Conservation (phyloP, 1,140 invertebrate genomes). For the Heliconius hewitsoni region DNA sequence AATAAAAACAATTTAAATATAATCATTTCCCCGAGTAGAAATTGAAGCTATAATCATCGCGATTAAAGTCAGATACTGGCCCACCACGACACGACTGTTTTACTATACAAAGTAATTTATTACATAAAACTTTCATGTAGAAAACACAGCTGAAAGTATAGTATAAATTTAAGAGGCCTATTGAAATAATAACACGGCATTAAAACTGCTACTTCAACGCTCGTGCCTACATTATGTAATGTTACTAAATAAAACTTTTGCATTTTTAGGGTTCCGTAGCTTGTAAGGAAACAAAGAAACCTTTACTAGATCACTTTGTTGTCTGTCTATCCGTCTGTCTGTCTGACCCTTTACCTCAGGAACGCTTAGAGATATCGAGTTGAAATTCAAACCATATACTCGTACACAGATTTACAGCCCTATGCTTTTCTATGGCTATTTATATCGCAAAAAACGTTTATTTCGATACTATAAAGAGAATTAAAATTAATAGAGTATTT, state of each 20-base stretch:
- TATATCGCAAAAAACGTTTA: too few species aligned
- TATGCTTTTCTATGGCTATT: too few species aligned
- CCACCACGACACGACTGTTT: background rate
- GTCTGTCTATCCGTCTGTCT: too few species aligned
- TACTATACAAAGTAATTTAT: background rate
- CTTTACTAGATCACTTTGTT: too few species aligned
- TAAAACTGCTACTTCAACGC: constrained; percentile 6
- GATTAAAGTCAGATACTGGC: background rate
- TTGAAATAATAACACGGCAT: constrained; percentile 11
- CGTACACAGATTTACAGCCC: too few species aligned
- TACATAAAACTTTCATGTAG: background rate
- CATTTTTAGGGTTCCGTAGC: background rate
- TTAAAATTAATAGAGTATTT: too few species aligned
- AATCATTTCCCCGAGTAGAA: background rate
- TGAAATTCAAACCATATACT: too few species aligned
- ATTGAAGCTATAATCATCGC: too few species aligned
- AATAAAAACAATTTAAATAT: background rate
- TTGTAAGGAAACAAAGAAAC: too few species aligned
- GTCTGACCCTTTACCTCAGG: too few species aligned
- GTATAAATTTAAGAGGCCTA: background rate
- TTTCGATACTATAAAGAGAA: too few species aligned
- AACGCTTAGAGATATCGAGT: too few species aligned
- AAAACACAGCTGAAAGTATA: constrained; percentile 1
- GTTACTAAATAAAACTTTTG: background rate
- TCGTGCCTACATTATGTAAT: constrained; percentile 10